Evolutionary conservation across 2,888 invertebrate genomes (phyloP), one percentile per base, ranked within the genome.

Genomic region (Nymphalis urticae): DNA sequence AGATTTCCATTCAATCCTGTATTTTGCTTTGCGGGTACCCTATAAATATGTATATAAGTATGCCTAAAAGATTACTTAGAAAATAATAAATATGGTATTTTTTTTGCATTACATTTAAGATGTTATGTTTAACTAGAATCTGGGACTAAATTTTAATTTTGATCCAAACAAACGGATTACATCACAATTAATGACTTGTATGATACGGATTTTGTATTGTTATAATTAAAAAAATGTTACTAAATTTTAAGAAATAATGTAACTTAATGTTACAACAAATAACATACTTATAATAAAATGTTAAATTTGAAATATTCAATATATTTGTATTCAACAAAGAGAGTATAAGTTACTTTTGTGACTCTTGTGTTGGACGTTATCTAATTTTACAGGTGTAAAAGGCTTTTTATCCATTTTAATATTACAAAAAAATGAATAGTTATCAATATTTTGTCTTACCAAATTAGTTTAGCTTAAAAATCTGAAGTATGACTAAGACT

Each of bases 191-290:
- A 27, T 42, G 32, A 36, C 58, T 58, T 42, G 36, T 19, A 21
- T 53, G 53, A 51, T 51, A 48, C 51, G 62, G 62, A n/a, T 51
- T 36, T 62, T 56, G 64, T 47, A 48, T 21, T 54, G 27, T 32
- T 59, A 1, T 58, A 47, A 62, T 62, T 60, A 24, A 62, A 56
- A 62, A 48, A 58, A 59, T 62, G 56, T 69, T 69, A 62, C 65
- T 62, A 69, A 27, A 67, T 62, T 50, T 48, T 24, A 51, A 62
- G 51, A 66, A 54, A 19, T 64, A 47, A 16, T 21, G 24, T 64
- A 60, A 64, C 48, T 48, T 61, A 56, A 64, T 61, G 9, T 27
- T 42, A 42, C 17, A 19, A 27, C 58, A 50, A 48, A 36, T 10
- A 62, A n/a, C 48, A 48, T 7, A 6, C n/a, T 16, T 48, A n/a